phyloP scores from a whole-genome alignment of 2,113 vertebrate species.

The Climacteris rufus region DNA sequence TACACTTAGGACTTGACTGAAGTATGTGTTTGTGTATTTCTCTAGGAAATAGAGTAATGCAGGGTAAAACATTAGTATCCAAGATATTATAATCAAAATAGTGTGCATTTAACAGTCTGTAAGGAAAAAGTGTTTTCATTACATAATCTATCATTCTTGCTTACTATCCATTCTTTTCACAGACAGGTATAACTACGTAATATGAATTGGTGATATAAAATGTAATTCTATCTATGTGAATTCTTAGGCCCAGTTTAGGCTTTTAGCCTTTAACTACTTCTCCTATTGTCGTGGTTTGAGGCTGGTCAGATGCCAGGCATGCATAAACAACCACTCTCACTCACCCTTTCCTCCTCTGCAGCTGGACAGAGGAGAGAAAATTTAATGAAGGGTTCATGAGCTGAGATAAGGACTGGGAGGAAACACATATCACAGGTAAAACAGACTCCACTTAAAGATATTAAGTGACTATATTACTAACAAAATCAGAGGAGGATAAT shows the following conservation, averaged over 20 bases:
- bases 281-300: no score
- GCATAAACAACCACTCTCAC: no score
- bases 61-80: neutral
- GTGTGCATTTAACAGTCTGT: neutral
- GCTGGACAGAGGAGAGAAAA: no score
- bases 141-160: neutral
- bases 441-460: no score
- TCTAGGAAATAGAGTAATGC: neutral
- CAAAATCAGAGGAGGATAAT: no score
- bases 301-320: no score
- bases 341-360: no score
- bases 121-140: neutral
- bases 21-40: neutral
- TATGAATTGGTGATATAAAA: neutral
- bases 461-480: no score
- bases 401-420: no score
- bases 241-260: neutral
- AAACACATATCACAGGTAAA: no score
- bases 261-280: neutral
- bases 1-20: neutral
- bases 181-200: neutral
- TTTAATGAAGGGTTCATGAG: no score
- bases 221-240: rapidly evolving
- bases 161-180: neutral
- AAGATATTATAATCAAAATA: neutral